phyloP scores from a whole-genome alignment of 2,797 vertebrate species.

The Phalloptychus januarius region DNA sequence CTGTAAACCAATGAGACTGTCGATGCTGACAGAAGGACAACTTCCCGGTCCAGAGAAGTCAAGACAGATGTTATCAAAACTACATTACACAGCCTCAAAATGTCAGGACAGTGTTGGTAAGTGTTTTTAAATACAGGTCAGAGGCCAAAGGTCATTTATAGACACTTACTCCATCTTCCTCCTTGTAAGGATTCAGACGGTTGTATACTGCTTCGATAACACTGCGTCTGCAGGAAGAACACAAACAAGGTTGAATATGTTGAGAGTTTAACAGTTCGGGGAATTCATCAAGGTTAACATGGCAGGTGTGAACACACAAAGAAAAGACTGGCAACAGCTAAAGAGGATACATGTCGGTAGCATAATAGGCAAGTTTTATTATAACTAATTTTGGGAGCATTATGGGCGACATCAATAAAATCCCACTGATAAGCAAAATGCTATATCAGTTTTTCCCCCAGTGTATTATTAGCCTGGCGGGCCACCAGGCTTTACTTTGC shows the following conservation, averaged over 20 bases:
- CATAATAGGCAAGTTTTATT: neutral
- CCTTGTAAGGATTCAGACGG: conserved; percentile 95
- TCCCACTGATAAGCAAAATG: neutral
- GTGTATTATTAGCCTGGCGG: too few species aligned
- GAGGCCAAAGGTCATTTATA: neutral
- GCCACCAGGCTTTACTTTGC: too few species aligned
- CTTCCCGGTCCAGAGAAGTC: conserved; percentile 10
- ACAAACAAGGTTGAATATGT: neutral
- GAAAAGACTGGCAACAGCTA: neutral
- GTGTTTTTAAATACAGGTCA: neutral
- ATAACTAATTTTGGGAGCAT: neutral
- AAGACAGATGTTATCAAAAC: neutral
- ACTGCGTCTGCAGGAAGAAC: conserved; percentile 85
- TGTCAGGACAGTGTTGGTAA: neutral
- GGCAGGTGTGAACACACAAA: neutral
- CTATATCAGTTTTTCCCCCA: neutral
- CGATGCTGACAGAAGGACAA: neutral
- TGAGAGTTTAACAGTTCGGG: neutral
- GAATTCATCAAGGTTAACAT: neutral
- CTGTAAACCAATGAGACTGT: conserved; percentile 1
- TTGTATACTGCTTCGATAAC: conserved; percentile 98
- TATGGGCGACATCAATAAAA: neutral
- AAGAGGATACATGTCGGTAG: neutral
- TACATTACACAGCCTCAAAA: neutral
- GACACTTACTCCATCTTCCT: conserved; percentile 95